Base-by-base conservation (phyloP, 2,113 vertebrate species). In the Coregonus clupeaformis region DNA sequence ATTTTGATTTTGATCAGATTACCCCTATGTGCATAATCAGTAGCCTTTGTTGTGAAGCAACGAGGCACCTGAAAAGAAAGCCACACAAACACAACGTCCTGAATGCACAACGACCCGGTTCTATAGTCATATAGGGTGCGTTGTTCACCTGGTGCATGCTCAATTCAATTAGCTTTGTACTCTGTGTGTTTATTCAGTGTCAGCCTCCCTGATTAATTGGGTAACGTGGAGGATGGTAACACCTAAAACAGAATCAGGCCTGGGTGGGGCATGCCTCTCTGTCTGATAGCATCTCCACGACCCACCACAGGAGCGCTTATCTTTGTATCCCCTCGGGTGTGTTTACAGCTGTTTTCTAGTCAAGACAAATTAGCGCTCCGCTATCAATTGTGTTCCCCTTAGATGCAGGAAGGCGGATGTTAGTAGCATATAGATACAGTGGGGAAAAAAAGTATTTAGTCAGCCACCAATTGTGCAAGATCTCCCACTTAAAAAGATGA, bases 261-360 rank as follows among this genome's bases (percentile, higher is more conserved):
- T 88, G 87, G 89, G 88, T 84, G 89, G 88, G 87, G 90, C 82
- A 70, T 30, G 79, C 70, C 77, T 81, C 85, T 84, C 81, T 84
- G 82, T 79, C 83, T 86, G 90, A 91, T 91, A 90, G 71, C 81
- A 91, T 92, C 91, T 81, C 83, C 72, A 80, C 79, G 83, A 87
- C 84, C 36, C 9, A 74, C 45, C 3, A 22, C n/a, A 7, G n/a
- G 57, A 76, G 63, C 42, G 78, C 87, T 88, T 89, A 89, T 89
- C 90, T 86, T 42, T 4, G 16, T 9, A 1, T 62, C 72, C 73
- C 80, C 78, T 27, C 20, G 68, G 80, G 85, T 76, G 76, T 87
- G 77, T 90, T 87, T 91, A 90, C 87, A 90, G 87, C 89, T 86
- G 84, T 88, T 92, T 82, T 84, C 86, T 85, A 74, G 57, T 91